Percentiles rank a stretch among this genome's conserved stretches.
Evolutionary conservation across 2,113 vertebrate species (phyloP).

Genomic region (Caloenas nicobarica): DNA sequence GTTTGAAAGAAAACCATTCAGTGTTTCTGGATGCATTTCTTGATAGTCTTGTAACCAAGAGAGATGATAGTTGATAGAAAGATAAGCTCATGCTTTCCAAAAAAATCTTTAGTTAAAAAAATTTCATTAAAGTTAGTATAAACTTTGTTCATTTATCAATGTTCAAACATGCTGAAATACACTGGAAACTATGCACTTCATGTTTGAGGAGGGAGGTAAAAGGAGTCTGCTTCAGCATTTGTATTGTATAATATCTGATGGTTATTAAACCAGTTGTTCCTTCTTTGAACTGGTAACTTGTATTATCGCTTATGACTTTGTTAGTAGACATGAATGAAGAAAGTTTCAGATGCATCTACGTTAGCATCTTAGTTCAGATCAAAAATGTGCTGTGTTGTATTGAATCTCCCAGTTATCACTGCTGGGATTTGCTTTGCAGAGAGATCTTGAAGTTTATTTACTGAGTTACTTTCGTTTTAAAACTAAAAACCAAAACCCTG

Average conservation of each 20-base stretch:
- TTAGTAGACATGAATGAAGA: not conserved
- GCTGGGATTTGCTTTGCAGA: not conserved
- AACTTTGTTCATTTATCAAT: not conserved
- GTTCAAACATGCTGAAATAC: not conserved
- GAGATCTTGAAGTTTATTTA: not conserved
- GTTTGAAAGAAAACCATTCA: not conserved
- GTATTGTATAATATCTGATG: not conserved
- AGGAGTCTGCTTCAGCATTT: not conserved
- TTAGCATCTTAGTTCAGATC: not conserved
- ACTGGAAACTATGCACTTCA: not conserved
- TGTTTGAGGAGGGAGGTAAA: not conserved
- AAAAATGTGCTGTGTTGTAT: not conserved
- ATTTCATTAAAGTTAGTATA: not conserved
- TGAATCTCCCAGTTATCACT: not conserved
- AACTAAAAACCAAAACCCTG: fast-evolving
- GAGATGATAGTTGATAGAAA: not conserved
- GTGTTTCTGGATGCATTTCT: not conserved
- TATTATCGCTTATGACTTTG: fast-evolving
- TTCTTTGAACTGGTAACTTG: not conserved
- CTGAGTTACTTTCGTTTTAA: not conserved
- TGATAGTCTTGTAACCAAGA: not conserved
- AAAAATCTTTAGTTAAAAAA: not conserved
- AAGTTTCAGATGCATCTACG: not conserved
- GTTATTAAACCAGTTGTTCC: not conserved
- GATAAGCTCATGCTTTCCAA: not conserved